Conservation (phyloP, 2,888 invertebrate genomes). For the Hedychridium roseum region DNA sequence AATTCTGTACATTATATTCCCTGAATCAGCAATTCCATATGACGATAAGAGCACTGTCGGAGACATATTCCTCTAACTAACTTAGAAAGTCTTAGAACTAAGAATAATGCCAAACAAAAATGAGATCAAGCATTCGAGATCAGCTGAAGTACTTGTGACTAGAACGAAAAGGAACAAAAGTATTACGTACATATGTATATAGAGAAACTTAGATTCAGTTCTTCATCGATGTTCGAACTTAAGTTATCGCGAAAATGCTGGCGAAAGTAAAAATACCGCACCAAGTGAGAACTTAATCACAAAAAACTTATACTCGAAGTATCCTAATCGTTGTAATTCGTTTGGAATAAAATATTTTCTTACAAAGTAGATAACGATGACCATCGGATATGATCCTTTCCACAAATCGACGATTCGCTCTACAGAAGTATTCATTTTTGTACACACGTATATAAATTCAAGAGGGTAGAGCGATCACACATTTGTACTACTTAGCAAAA, state of each 20-base stretch:
- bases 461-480: no score
- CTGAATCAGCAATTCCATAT: slow-evolving; percentile 48
- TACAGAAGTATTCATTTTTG: slow-evolving; percentile 27
- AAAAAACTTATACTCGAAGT: slow-evolving; percentile 8
- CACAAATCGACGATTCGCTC: no score
- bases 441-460: slow-evolving; percentile 26
- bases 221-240: no score
- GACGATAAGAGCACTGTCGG: slow-evolving; percentile 58
- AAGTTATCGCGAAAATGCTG: slow-evolving; percentile 1
- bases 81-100: not conserved
- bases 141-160: slow-evolving; percentile 50
- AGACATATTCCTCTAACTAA: slow-evolving; percentile 27
- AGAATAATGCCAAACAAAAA: slow-evolving; percentile 20
- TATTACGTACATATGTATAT: slow-evolving; percentile 7
- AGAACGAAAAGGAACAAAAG: slow-evolving; percentile 57
- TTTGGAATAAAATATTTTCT: slow-evolving; percentile 52
- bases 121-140: slow-evolving; percentile 53
- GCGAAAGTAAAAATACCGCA: not conserved
- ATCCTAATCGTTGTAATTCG: slow-evolving; percentile 24
- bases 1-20: slow-evolving; percentile 56
- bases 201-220: no score
- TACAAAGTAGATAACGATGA: slow-evolving; percentile 61
- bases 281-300: slow-evolving; percentile 5
- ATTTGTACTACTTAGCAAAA: no score
- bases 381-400: slow-evolving; percentile 20